phyloP scores from a whole-genome alignment of 2,888 invertebrate genomes.

The Patella pellucida region DNA sequence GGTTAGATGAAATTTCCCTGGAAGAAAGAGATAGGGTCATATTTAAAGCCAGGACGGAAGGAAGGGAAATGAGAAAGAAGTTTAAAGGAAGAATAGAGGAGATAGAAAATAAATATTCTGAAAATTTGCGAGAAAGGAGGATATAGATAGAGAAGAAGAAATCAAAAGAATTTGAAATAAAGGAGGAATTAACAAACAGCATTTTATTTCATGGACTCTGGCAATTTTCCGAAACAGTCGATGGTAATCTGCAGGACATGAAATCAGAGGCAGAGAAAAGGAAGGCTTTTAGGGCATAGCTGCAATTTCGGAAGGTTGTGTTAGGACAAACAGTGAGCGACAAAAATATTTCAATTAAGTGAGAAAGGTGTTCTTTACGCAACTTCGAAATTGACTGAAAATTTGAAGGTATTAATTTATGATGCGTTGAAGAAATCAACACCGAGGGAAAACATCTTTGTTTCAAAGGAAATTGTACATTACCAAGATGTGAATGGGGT shows the following conservation, averaged over 20 bases:
- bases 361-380: not conserved
- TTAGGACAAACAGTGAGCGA: not conserved
- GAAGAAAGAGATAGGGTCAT: not conserved
- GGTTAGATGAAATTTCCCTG: not conserved
- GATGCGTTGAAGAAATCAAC: not conserved
- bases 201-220: not conserved
- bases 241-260: not conserved
- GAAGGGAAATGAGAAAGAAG: not conserved
- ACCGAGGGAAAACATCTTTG: not conserved
- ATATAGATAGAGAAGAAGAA: not conserved
- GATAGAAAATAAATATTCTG: not conserved
- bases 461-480: not conserved
- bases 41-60: not conserved
- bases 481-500: not conserved
- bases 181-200: not conserved
- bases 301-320: not conserved
- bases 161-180: not conserved
- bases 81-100: not conserved
- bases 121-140: not conserved
- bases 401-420: not conserved
- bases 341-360: not conserved
- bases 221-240: not conserved
- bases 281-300: too few species aligned
- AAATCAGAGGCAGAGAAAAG: not conserved
- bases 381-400: not conserved